These are phyloP conservation scores for Sebastes dallii DNA, from an alignment of 2,797 vertebrate genomes.

Conservation along the genomic window DNA sequence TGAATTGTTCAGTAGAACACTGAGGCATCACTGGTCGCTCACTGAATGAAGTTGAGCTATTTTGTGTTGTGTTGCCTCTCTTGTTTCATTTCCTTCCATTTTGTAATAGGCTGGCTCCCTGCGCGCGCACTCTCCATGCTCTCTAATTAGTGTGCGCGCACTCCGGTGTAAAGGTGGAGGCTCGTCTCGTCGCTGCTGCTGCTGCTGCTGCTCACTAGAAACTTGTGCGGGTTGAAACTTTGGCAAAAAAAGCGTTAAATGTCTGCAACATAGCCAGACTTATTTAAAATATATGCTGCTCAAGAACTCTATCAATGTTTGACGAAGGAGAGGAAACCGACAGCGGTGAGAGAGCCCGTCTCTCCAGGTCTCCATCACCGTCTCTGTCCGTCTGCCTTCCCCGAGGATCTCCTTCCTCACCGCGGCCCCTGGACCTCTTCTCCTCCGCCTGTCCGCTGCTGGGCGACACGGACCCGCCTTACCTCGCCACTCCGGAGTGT, in stretches of 20 bases:
- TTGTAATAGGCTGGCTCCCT: conserved; percentile 53
- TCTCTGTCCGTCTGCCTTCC: conserved; percentile 57
- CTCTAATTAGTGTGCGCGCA: conserved; percentile 64
- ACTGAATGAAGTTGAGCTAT: neutral
- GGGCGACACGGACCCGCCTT: conserved; percentile 66
- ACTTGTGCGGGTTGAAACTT: conserved; percentile 69
- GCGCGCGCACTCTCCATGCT: conserved; percentile 57
- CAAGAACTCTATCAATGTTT: conserved; percentile 70
- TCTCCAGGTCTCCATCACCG: conserved; percentile 68
- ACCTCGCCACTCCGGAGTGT: conserved; percentile 63
- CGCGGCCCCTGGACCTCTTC: conserved; percentile 70
- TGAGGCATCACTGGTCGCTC: too few species aligned
- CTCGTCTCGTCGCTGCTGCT: conserved; percentile 14
- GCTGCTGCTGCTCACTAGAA: conserved; percentile 40
- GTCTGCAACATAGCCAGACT: conserved; percentile 21
- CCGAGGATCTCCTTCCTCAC: conserved; percentile 66
- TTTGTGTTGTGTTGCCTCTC: conserved; percentile 5
- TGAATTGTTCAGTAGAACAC: too few species aligned
- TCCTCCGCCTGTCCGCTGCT: conserved; percentile 74
- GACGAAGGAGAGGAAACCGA: conserved; percentile 78
- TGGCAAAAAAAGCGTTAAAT: conserved; percentile 36
- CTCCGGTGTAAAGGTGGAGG: conserved; percentile 50
- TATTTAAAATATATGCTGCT: conserved; percentile 43
- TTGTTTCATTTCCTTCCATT: conserved; percentile 55
- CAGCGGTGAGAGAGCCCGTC: conserved; percentile 60